Evolutionary conservation across 2,888 invertebrate genomes (phyloP), one percentile per base, ranked within the genome.

Genomic region (Willowsia nigromaculata): DNA sequence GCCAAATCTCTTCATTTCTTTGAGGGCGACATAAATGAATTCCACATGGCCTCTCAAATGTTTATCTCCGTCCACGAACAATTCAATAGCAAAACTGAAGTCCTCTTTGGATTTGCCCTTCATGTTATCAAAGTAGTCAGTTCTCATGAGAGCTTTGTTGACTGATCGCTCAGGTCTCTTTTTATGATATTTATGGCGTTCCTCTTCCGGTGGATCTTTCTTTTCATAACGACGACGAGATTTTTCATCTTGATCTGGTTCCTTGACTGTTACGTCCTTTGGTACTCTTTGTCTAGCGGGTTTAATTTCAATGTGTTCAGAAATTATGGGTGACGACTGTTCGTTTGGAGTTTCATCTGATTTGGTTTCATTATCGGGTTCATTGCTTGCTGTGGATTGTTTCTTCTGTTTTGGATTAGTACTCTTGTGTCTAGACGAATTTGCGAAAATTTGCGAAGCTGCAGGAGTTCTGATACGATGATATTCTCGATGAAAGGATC

Each of bases 11-110:
- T 97, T 96, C 97, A 99, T 97, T 93, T 97, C 95, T 85, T 96
- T 96, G 90, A 99, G 94, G 0, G 99, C 98, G 0, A 97, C 96
- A 93, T 97, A 96, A 92, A 99, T 98, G 94, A 99, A 99, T 93
- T 99, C 98, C 0, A 98, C 97, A 94, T 98, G 98, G 62, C 98
- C 98, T 89, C 97, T 95, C 90, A 97, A 95, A 93, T 96, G 95
- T 0, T 95, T 95, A 92, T 96, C 96, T 59, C 95, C 95, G 37
- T 95, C 95, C 92, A 96, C 95, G 93, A 97, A 99, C 90, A 96
- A 95, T 30, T 91, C 91, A 1, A 89, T 22, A 15, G 96, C 96
- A 90, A 96, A 95, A 76, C 97, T 93, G 93, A 96, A 98, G 0
- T 96, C 95, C 18, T 96, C 94, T 93, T 96, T 96, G 81, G 95